Percentiles rank a stretch among this genome's conserved stretches.
Conservation (phyloP, 2,888 invertebrate species). For the Eubasilissa splendida region DNA sequence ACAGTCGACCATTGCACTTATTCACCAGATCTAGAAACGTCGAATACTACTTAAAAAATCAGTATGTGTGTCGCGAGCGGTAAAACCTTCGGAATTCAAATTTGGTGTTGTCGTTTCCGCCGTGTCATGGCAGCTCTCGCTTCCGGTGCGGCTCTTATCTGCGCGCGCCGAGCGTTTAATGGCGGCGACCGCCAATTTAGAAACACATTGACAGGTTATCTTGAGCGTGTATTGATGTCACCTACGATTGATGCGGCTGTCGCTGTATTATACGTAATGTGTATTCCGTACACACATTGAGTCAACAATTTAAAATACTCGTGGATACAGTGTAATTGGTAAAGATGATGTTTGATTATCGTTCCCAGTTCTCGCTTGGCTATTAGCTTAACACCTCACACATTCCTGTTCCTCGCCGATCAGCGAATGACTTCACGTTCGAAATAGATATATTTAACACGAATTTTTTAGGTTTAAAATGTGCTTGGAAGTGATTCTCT, state of each 20-base stretch:
- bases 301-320: not conserved
- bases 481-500: too few relatives aligned
- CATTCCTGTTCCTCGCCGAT: too few relatives aligned
- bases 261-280: not conserved
- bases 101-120: slow-evolving; percentile 42
- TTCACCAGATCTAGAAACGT: too few relatives aligned
- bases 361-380: too few relatives aligned
- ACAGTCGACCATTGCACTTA: too few relatives aligned
- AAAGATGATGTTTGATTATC: too few relatives aligned
- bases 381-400: too few relatives aligned
- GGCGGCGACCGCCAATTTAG: not conserved
- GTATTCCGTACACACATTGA: too few relatives aligned
- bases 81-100: slow-evolving; percentile 46
- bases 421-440: too few relatives aligned
- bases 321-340: too few relatives aligned
- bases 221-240: slow-evolving; percentile 1
- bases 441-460: too few relatives aligned
- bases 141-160: slow-evolving; percentile 44
- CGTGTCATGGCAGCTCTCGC: slow-evolving; percentile 33
- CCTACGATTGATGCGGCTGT: not conserved
- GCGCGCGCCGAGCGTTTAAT: slow-evolving; percentile 1
- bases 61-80: slow-evolving; percentile 35
- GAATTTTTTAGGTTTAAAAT: too few relatives aligned
- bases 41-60: slow-evolving; percentile 1
- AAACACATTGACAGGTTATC: slow-evolving; percentile 9